phyloP scores from a whole-genome alignment of 2,888 invertebrate species.

The Gnatocerus cornutus region DNA sequence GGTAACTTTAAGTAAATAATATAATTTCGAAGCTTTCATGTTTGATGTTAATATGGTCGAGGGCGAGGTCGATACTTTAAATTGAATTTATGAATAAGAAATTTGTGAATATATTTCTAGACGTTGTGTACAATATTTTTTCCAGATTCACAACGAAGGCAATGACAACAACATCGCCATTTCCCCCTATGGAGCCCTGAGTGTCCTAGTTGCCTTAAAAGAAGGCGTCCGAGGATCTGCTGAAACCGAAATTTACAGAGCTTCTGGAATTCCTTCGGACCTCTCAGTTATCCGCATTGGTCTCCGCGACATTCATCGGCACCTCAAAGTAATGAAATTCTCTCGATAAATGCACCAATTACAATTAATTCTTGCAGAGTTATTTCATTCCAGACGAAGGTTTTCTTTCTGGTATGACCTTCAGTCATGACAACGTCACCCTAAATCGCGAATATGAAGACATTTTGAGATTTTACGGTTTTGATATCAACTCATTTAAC shows the following conservation, averaged over 20 bases:
- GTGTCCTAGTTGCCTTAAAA: slow-evolving; percentile 84
- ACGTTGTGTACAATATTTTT: not conserved
- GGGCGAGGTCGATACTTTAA: no score
- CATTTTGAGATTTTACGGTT: slow-evolving; percentile 85
- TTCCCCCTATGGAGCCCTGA: slow-evolving; percentile 87
- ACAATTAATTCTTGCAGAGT: slow-evolving; percentile 74
- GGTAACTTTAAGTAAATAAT: slow-evolving; percentile 3
- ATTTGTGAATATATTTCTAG: no score
- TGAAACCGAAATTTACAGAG: slow-evolving; percentile 81
- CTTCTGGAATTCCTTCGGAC: slow-evolving; percentile 82
- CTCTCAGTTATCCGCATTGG: slow-evolving; percentile 84
- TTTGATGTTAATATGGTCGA: no score
- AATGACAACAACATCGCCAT: slow-evolving; percentile 88
- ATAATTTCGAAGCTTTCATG: no score
- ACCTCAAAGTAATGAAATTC: slow-evolving; percentile 77
- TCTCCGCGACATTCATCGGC: slow-evolving; percentile 86
- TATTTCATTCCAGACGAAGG: slow-evolving; percentile 89
- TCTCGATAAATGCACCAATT: not conserved
- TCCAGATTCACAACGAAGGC: slow-evolving; percentile 79
- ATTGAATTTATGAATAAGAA: no score
- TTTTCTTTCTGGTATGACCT: slow-evolving; percentile 85
- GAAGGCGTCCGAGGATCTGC: slow-evolving; percentile 86
- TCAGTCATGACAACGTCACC: slow-evolving; percentile 85
- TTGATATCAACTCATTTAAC: slow-evolving; percentile 77
- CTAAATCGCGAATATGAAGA: slow-evolving; percentile 83